Evolutionary conservation across 2,888 invertebrate genomes (phyloP), one percentile per base, ranked within the genome.

Genomic region (Stenolophus ochropezus): DNA sequence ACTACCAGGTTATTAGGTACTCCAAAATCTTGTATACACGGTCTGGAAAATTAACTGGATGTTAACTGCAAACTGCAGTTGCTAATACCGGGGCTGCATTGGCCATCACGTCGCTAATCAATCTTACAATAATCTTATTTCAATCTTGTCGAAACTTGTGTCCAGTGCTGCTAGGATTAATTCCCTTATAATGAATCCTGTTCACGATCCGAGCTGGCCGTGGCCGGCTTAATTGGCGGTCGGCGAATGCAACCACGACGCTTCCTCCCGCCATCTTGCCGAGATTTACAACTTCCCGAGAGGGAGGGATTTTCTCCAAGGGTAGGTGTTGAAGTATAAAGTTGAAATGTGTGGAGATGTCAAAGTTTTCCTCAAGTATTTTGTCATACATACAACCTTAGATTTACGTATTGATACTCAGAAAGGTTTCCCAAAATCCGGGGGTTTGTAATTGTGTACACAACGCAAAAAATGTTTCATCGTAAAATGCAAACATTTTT

Each of bases 131-230:
- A 69, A 69, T 69, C 65, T 69, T 42, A 69, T 69, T 69, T 33
- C 61, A 65, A 65, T 65, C 61, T 65, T 25, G 27, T 58, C 16
- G 65, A 33, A 33, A 69, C 33, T 69, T 69, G 65, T 69, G 65
- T 69, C 65, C 65, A 18, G 25, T 5, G 5, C 27, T n/a, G 16
- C 2, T 16, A 27, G 27, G 79, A 79, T 79, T 79, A 79, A 79
- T 79, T 79, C 79, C 79, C 79, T 79, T 79, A 79, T 69, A 79
- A 79, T 78, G 78, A 78, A 78, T 78, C 69, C 65, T 18, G 78
- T 61, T 61, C 78, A 78, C 69, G 69, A 78, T 51, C 69, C 69
- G 18, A 6, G 33, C 6, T 42, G 33, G 33, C 33, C 33, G 6
- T 11, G 11, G 33, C 33, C 58, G 53, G 53, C 69, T 79, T 79